phyloP scores from a whole-genome alignment of 2,888 invertebrate genomes.

The Drosophila helvetica region DNA sequence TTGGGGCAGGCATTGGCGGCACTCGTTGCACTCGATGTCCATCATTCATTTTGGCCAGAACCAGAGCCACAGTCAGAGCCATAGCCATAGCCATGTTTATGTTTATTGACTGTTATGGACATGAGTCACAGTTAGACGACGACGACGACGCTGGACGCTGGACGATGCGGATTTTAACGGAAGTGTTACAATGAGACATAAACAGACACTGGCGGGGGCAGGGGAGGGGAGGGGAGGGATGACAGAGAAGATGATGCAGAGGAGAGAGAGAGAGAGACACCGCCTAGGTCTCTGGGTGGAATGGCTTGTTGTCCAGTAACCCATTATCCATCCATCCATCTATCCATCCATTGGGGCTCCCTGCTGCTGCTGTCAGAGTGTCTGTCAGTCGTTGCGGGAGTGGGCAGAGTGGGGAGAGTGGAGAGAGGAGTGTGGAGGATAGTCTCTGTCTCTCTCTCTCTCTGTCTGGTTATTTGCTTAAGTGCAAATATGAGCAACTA shows the following conservation, averaged over 20 bases:
- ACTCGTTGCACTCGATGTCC: constrained; percentile 67
- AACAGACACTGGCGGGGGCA: constrained; percentile 41
- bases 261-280: neutral
- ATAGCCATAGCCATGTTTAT: constrained; percentile 67
- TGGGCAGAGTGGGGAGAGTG: no score
- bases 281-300: constrained; percentile 14
- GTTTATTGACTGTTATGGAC: constrained; percentile 80
- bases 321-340: constrained; percentile 47
- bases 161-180: constrained; percentile 69
- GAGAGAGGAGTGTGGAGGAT: constrained; percentile 14
- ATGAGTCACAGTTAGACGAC: constrained; percentile 77
- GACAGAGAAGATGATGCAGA: constrained; percentile 18
- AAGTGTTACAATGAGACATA: constrained; percentile 75
- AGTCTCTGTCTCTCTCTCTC: neutral
- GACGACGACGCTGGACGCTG: neutral
- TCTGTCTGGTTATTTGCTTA: constrained; percentile 74
- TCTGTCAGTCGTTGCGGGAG: constrained; percentile 4
- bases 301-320: constrained; percentile 32
- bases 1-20: constrained; percentile 29
- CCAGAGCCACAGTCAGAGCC: neutral
- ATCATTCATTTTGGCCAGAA: constrained; percentile 71
- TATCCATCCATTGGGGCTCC: constrained; percentile 11
- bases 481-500: constrained; percentile 81
- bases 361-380: constrained; percentile 67
- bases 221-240: neutral